Percentiles rank a stretch among this genome's conserved stretches.
phyloP scores from a whole-genome alignment of 2,888 invertebrate genomes.

The Netelia melanura region DNA sequence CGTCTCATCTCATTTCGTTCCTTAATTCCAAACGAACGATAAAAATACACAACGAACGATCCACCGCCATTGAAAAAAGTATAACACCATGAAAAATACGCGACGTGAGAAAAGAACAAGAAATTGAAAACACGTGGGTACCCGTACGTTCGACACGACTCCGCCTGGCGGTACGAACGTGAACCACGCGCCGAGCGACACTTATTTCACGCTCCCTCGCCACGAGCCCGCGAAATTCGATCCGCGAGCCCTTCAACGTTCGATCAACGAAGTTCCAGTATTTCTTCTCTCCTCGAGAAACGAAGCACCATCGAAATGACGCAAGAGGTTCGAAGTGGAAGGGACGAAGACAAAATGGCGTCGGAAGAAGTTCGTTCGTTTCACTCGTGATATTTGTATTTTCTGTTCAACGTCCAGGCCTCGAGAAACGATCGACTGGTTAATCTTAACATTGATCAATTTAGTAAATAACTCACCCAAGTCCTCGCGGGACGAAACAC shows the following conservation, averaged over 20 bases:
- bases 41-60: neutral
- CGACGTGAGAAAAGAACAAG: neutral
- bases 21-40: neutral
- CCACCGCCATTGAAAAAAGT: neutral
- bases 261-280: neutral
- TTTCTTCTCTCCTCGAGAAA: neutral
- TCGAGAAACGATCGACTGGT: neutral
- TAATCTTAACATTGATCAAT: neutral
- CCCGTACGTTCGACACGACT: neutral
- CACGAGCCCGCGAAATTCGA: no score
- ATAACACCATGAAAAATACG: no score
- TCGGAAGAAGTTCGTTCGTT: no score
- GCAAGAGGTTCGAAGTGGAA: no score
- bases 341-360: no score
- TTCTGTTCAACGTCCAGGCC: neutral
- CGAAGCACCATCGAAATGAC: neutral
- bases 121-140: conserved; percentile 17
- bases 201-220: neutral
- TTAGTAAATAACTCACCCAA: conserved; percentile 26
- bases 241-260: no score
- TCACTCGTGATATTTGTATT: no score
- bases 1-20: neutral
- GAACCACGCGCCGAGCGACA: conserved; percentile 5
- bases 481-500: conserved; percentile 12
- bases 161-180: neutral